A percentile compares a stretch with the other conserved stretches of the same genome.
Evolutionary conservation across 2,113 vertebrate species (phyloP).

Genomic region (Ophthalmolycus amberensis): DNA sequence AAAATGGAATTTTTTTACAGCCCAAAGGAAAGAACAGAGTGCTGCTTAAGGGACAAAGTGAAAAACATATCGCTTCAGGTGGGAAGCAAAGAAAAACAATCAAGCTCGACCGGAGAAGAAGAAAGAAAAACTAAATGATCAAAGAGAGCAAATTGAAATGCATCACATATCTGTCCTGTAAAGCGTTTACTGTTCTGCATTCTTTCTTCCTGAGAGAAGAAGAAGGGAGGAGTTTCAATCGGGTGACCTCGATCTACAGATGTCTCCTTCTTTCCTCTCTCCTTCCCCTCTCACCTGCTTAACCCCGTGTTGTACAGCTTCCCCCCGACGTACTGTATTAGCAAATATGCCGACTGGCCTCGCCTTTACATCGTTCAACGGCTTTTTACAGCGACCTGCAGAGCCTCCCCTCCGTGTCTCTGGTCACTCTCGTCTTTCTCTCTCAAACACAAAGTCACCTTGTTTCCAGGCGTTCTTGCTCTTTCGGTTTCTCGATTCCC

Average conservation of each 20-base stretch:
- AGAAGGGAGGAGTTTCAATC: slow-evolving; percentile 22
- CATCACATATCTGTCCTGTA: neutral
- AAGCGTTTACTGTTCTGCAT: slow-evolving; percentile 58
- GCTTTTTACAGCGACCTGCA: slow-evolving; percentile 32
- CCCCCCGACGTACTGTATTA: neutral
- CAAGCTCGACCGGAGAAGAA: neutral
- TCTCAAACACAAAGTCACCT: neutral
- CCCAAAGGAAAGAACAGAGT: neutral
- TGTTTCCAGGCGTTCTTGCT: neutral
- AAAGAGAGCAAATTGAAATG: slow-evolving; percentile 1
- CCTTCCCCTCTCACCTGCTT: neutral
- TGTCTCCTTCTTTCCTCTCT: neutral
- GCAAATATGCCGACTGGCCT: neutral
- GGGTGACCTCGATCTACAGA: slow-evolving; percentile 32
- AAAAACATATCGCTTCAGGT: neutral
- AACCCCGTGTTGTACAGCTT: neutral
- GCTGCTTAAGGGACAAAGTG: neutral
- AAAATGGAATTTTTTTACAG: neutral
- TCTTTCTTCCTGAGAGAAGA: slow-evolving; percentile 26
- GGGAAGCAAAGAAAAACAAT: neutral
- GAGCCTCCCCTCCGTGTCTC: neutral
- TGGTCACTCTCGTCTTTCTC: neutral
- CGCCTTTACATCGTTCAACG: slow-evolving; percentile 26
- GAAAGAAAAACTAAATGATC: neutral
- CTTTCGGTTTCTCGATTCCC: neutral